Conservation (phyloP, 2,888 invertebrate genomes). For the Troides oblongomaculatus region DNA sequence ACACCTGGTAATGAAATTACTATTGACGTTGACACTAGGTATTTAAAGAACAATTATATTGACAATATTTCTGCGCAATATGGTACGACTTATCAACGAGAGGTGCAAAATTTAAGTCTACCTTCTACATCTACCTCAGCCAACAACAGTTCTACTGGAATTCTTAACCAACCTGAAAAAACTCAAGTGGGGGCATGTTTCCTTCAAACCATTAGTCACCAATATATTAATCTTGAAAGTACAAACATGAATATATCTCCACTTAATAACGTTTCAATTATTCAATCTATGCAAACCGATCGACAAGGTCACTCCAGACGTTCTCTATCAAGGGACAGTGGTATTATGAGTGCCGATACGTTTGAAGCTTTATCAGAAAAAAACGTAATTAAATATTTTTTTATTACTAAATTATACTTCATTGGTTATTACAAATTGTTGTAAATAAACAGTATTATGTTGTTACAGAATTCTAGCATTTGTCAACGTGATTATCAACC, state of each 20-base stretch:
- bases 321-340: constrained; percentile 48
- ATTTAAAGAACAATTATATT: not conserved
- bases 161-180: too few relatives aligned
- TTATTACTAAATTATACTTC: not conserved
- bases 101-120: not conserved
- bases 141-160: too few relatives aligned
- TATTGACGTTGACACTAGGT: constrained; percentile 33
- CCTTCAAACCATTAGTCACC: too few relatives aligned
- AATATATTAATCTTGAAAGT: too few relatives aligned
- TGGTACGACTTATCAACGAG: not conserved
- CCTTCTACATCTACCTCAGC: not conserved
- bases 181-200: too few relatives aligned
- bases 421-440: not conserved
- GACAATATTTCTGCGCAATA: not conserved
- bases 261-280: not conserved
- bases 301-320: constrained; percentile 25
- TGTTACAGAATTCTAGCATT: not conserved
- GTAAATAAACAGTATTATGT: not conserved
- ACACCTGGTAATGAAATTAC: constrained; percentile 39
- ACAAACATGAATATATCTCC: not conserved
- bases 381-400: constrained; percentile 31
- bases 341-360: constrained; percentile 42
- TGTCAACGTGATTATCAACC: too few relatives aligned
- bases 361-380: constrained; percentile 27
- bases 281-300: not conserved